phyloP scores from a whole-genome alignment of 2,113 vertebrate genomes.

The Argyrosomus japonicus region DNA sequence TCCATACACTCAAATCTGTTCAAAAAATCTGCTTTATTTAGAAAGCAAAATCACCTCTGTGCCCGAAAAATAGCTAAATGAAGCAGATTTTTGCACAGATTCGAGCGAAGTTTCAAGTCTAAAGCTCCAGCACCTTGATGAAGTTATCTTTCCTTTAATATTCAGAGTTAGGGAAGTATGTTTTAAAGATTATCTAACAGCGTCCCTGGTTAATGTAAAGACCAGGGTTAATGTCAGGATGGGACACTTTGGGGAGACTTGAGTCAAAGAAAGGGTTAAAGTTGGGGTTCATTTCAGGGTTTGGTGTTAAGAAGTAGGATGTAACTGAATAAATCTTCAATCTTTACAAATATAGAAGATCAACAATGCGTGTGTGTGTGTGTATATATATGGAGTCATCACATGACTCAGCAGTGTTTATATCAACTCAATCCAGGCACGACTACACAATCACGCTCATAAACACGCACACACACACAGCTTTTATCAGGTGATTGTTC shows the following conservation, averaged over 20 bases:
- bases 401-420: constrained; percentile 66
- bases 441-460: constrained; percentile 46
- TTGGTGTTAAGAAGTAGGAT: constrained; percentile 10
- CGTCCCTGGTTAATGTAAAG: background rate
- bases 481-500: constrained; percentile 24
- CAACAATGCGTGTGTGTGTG: constrained; percentile 39
- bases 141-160: no score
- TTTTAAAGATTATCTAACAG: background rate
- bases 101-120: no score
- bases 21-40: no score
- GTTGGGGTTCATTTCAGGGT: background rate
- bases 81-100: no score
- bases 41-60: no score
- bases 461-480: background rate
- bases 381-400: constrained; percentile 36
- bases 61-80: no score
- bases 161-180: background rate
- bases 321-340: constrained; percentile 19
- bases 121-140: no score
- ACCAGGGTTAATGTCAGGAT: background rate
- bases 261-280: background rate
- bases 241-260: background rate
- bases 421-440: constrained; percentile 52
- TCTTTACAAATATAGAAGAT: constrained; percentile 38
- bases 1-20: no score